Evolutionary conservation across 1,140 invertebrate species (phyloP).

Genomic region (Macrobrachium nipponense): DNA sequence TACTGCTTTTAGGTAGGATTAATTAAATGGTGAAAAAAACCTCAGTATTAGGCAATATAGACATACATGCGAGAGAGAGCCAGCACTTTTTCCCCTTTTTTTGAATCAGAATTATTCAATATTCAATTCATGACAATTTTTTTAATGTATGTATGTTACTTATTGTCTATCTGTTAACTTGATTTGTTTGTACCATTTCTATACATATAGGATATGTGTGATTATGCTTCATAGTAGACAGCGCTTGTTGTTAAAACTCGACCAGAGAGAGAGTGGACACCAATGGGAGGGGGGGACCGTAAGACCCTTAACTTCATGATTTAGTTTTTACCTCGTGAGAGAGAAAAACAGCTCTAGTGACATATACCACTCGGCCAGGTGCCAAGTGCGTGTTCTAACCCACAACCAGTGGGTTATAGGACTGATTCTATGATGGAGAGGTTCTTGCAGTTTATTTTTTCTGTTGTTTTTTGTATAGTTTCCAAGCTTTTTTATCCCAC

Average conservation of each 20-base stretch:
- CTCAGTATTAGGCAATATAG: constrained; percentile 60
- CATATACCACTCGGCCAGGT: too few species aligned
- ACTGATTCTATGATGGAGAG: too few species aligned
- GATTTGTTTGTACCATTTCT: constrained; percentile 58
- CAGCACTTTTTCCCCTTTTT: constrained; percentile 34
- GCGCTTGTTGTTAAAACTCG: constrained; percentile 47
- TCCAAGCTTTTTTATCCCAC: background rate
- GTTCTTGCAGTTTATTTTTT: too few species aligned
- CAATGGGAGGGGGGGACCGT: constrained; percentile 53
- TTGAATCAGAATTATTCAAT: background rate
- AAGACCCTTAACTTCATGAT: background rate
- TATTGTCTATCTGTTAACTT: constrained; percentile 52
- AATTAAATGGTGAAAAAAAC: constrained; percentile 52
- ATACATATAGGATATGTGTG: constrained; percentile 56
- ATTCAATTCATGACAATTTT: constrained; percentile 38
- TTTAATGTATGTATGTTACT: constrained; percentile 56
- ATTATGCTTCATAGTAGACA: constrained; percentile 58
- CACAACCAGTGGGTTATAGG: too few species aligned
- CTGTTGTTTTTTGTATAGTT: too few species aligned
- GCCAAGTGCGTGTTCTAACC: too few species aligned
- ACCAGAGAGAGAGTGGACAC: constrained; percentile 54
- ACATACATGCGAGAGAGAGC: constrained; percentile 54
- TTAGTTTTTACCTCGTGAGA: too few species aligned
- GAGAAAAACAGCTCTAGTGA: too few species aligned
- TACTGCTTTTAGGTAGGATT: constrained; percentile 60